Evolutionary conservation across 1,140 invertebrate genomes (phyloP), one percentile per base, ranked within the genome.

Genomic region (Potamilus streckersoni): DNA sequence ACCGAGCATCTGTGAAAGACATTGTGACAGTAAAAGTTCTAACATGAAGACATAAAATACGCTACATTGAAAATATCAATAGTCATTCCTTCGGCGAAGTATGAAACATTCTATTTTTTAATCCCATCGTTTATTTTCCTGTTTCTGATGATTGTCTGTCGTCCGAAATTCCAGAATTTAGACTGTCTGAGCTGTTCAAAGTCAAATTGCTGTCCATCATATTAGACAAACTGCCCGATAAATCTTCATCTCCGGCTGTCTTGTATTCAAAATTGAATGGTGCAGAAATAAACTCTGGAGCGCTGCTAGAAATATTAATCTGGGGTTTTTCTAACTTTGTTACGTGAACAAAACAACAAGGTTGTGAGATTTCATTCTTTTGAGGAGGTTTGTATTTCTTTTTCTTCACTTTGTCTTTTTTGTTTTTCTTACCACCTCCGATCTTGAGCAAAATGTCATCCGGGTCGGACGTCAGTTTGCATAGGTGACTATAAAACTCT

Each of bases 261-360:
- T 68, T 56, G 58, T 77, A 71, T 60, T 77, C 63, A 72, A 77
- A 77, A 58, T 77, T 72, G 63, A 68, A 77, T 20, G 75, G 75
- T n/a, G 69, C 61, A n/a, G 75, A 77, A 68, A 79, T 73, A 62
- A 72, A 61, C 20, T 59, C 64, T 1, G 59, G 13, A 19, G 63
- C 19, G n/a, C 17, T n/a, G 23, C 73, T 71, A 31, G 16, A 60
- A 19, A 23, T 57, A 12, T 77, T 76, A 61, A 80, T 61, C 19
- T 81, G 72, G 0, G 92, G 92, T 20, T 92, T 90, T 74, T 95
- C 94, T 16, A 96, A 93, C 77, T 93, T 95, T 49, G 94, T 96
- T 65, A 96, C 93, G 85, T 96, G 95, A 73, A 95, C 94, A 88
- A 96, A 96, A 83, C 95, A 95, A 86, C 95, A 96, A 0, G 95